Evolutionary conservation across 2,797 vertebrate species (phyloP).

Genomic region (Argyrosomus regius): DNA sequence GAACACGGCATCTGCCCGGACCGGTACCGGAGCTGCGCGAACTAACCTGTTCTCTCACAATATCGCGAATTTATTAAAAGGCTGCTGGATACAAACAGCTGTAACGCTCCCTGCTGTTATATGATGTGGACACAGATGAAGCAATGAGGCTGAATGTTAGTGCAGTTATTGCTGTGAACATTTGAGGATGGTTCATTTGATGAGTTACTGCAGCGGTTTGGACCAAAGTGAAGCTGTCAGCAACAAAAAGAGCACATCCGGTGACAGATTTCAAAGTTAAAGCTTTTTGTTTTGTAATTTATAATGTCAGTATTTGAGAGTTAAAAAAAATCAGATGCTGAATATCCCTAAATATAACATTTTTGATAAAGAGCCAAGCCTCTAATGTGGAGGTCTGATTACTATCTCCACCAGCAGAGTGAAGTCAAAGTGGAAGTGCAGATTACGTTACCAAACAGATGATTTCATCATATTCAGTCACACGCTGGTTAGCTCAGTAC

Average conservation of each 20-base stretch:
- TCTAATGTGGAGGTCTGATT: not conserved
- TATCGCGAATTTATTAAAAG: conserved; percentile 5
- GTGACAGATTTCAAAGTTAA: conserved; percentile 39
- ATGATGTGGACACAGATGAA: not conserved
- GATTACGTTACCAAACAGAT: not conserved
- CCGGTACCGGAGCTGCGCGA: conserved; percentile 46
- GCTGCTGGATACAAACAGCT: not conserved
- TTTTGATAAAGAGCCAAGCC: not conserved
- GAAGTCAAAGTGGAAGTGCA: conserved; percentile 4
- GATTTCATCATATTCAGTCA: conserved; percentile 5
- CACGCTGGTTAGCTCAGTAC: too few species aligned
- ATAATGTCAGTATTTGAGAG: not conserved
- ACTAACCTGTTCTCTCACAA: conserved; percentile 6
- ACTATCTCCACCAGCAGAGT: too few species aligned
- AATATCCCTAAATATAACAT: not conserved
- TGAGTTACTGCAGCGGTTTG: conserved; percentile 46
- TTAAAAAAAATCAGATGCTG: not conserved
- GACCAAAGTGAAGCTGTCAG: conserved; percentile 42
- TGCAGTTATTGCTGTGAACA: not conserved
- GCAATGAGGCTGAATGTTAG: accelerated
- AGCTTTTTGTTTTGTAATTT: not conserved
- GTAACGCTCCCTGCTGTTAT: accelerated
- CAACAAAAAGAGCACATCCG: conserved; percentile 42
- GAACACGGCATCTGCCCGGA: conserved; percentile 12
- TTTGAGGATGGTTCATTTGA: not conserved